A percentile compares a stretch with the other conserved stretches of the same genome.
Evolutionary conservation across 2,113 vertebrate genomes (phyloP).

Genomic region (Motacilla tschutschensis): DNA sequence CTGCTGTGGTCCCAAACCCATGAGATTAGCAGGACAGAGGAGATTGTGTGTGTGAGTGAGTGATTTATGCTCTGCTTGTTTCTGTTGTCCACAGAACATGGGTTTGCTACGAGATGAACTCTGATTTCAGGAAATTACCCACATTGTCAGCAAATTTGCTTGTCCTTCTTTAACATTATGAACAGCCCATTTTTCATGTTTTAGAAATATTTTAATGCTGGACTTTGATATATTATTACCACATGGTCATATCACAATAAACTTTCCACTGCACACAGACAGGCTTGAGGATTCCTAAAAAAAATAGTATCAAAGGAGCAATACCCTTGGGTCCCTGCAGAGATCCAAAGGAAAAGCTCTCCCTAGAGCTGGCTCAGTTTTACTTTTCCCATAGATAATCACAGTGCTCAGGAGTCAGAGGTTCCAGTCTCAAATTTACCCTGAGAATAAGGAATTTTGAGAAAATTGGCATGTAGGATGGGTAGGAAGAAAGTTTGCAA

Average conservation of each 20-base stretch:
- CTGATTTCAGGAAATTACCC: conserved; percentile 59
- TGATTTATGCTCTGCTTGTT: conserved; percentile 63
- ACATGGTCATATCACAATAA: conserved; percentile 58
- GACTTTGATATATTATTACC: conserved; percentile 65
- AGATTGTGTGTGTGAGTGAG: neutral
- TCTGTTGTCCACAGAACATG: conserved; percentile 12
- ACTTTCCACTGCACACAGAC: conserved; percentile 26
- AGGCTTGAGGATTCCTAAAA: conserved; percentile 50
- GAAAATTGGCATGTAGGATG: neutral
- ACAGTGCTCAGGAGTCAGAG: conserved; percentile 27
- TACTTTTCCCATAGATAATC: conserved; percentile 72
- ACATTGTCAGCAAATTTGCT: conserved; percentile 57
- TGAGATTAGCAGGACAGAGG: neutral
- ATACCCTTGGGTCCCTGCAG: conserved; percentile 39
- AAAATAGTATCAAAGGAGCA: conserved; percentile 59
- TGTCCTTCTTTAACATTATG: conserved; percentile 22
- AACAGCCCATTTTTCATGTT: conserved; percentile 49
- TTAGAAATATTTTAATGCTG: conserved; percentile 59
- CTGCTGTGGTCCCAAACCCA: neutral
- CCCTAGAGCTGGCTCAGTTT: conserved; percentile 57
- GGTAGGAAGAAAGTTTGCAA: neutral
- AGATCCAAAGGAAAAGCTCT: conserved; percentile 62
- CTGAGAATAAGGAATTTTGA: conserved; percentile 4
- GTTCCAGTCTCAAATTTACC: conserved; percentile 51
- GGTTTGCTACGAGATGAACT: conserved; percentile 35